Evolutionary conservation across 1,140 invertebrate species (phyloP).

Genomic region (Bombus superbus): DNA sequence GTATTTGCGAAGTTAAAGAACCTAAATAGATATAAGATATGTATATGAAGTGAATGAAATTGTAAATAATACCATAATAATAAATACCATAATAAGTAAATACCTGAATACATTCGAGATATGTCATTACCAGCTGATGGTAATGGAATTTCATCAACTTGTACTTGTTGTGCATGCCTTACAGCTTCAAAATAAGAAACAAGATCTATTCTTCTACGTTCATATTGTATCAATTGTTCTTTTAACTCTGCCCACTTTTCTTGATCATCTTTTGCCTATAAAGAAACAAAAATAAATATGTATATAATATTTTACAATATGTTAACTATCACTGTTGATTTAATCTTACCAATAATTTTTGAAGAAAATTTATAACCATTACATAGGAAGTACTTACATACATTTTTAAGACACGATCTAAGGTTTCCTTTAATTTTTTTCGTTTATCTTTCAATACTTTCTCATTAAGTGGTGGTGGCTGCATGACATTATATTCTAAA

Average conservation of each 20-base stretch:
- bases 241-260: constrained; percentile 96
- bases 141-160: constrained; percentile 98
- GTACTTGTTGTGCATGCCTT: constrained; percentile 96
- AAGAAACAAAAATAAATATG: constrained; percentile 37
- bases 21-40: constrained; percentile 81
- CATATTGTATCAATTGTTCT: constrained; percentile 96
- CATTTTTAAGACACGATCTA: constrained; percentile 96
- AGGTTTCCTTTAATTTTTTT: constrained; percentile 97
- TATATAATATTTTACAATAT: constrained; percentile 10
- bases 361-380: constrained; percentile 42
- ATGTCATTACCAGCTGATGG: constrained; percentile 85
- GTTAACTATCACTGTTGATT: constrained; percentile 10
- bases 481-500: constrained; percentile 96
- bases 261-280: constrained; percentile 96
- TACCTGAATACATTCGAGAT: constrained; percentile 82
- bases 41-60: constrained; percentile 72
- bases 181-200: constrained; percentile 98
- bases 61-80: constrained; percentile 20
- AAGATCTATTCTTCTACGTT: constrained; percentile 92
- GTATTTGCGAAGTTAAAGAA: constrained; percentile 89
- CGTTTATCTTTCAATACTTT: constrained; percentile 98
- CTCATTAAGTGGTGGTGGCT: constrained; percentile 96
- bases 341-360: constrained; percentile 51
- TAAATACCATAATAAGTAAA: constrained; percentile 16
- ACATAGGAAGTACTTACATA: constrained; percentile 91